These are phyloP conservation scores for Rhabdomys pumilio DNA, from an alignment of 2,797 vertebrate genomes.

Conservation along the genomic window DNA sequence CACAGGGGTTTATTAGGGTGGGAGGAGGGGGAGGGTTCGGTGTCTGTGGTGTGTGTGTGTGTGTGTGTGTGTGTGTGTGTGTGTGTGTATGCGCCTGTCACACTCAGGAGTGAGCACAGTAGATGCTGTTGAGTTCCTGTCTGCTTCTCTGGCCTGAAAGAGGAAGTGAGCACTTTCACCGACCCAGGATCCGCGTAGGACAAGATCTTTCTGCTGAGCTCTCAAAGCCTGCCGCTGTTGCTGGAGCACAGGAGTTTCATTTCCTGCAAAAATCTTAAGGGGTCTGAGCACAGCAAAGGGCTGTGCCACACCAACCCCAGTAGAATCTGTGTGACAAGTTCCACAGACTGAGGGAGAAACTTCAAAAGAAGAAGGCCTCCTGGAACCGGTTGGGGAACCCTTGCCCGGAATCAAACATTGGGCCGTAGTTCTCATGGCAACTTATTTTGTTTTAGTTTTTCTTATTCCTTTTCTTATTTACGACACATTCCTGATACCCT, in stretches of 20 bases:
- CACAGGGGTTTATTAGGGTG: background rate
- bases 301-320: too few relatives aligned
- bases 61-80: too few relatives aligned
- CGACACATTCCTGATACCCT: too few relatives aligned
- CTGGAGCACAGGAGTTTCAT: background rate
- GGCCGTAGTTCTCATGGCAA: too few relatives aligned
- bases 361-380: too few relatives aligned
- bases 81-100: background rate
- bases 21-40: background rate
- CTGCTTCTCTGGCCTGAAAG: background rate
- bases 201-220: background rate
- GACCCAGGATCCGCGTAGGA: background rate
- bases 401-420: too few relatives aligned
- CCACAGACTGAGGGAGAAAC: too few relatives aligned
- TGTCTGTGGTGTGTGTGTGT: background rate
- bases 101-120: background rate
- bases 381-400: too few relatives aligned
- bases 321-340: too few relatives aligned
- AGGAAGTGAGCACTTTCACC: constrained; percentile 20
- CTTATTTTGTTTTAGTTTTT: too few relatives aligned
- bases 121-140: constrained; percentile 41
- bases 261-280: rapidly evolving
- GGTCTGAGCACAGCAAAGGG: rapidly evolving
- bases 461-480: too few relatives aligned
- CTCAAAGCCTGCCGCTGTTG: background rate